Conservation (phyloP, 1,140 invertebrate species). For the Zaprionus tsacasi region DNA sequence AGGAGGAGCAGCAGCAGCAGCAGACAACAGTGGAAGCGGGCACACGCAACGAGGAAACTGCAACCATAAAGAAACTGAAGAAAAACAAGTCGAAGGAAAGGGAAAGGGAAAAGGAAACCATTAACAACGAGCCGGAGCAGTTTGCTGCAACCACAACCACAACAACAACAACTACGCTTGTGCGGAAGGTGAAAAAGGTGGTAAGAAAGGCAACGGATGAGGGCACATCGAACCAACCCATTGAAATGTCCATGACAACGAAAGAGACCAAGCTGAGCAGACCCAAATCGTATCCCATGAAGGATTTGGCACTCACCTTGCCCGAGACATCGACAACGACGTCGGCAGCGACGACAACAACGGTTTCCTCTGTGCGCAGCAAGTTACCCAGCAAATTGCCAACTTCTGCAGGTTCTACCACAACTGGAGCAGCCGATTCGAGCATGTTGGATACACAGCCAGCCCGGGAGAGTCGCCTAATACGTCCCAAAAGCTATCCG, state of each 20-base stretch:
- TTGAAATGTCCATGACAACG: constrained; percentile 10
- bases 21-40: constrained; percentile 12
- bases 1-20: constrained; percentile 8
- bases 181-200: constrained; percentile 75
- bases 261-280: constrained; percentile 86
- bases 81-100: constrained; percentile 74
- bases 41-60: constrained; percentile 41
- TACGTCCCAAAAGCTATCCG: constrained; percentile 86
- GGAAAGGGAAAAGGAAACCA: constrained; percentile 24
- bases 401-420: background rate
- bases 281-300: constrained; percentile 85
- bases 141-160: constrained; percentile 23
- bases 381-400: constrained; percentile 52
- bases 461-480: constrained; percentile 64
- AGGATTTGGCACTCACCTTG: constrained; percentile 59
- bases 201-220: constrained; percentile 65
- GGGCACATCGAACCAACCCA: background rate
- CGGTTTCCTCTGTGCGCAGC: constrained; percentile 8
- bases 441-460: background rate
- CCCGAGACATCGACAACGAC: background rate
- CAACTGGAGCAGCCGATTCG: background rate
- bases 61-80: constrained; percentile 80
- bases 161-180: constrained; percentile 47
- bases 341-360: background rate
- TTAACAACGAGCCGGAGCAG: constrained; percentile 14